Evolutionary conservation across 1,140 invertebrate species (phyloP).

Genomic region (Steinernema feltiae): DNA sequence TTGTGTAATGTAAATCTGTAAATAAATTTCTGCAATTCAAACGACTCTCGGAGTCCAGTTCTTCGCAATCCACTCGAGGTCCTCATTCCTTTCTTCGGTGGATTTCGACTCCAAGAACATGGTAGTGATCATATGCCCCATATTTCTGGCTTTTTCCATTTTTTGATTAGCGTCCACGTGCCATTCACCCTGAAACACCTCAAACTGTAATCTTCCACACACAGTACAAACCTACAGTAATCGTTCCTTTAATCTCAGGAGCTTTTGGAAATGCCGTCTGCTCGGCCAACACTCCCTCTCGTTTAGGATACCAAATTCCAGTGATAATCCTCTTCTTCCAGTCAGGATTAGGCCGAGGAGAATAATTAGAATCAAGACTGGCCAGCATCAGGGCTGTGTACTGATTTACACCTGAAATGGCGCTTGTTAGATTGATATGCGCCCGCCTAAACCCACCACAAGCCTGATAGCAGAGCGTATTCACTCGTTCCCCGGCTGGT

Average conservation of each 20-base stretch:
- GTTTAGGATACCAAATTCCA: not conserved
- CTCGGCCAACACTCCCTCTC: not conserved
- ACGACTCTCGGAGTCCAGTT: not conserved
- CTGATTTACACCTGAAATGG: constrained; percentile 7
- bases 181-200: not conserved
- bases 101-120: not conserved
- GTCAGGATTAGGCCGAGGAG: not conserved
- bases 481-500: not conserved
- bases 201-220: not conserved
- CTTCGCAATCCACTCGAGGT: not conserved
- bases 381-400: constrained; percentile 4
- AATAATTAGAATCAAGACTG: not conserved
- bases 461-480: not conserved
- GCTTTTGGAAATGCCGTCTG: not conserved
- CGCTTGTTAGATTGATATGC: not conserved
- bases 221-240: not conserved
- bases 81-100: not conserved
- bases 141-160: constrained; percentile 1
- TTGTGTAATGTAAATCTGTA: not conserved
- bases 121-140: not conserved
- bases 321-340: not conserved
- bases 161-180: not conserved
- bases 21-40: not conserved
- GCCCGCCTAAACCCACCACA: not conserved
- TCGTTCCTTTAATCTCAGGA: not conserved